A percentile compares a stretch with the other conserved stretches of the same genome.
phyloP scores from a whole-genome alignment of 2,113 vertebrate genomes.

The Eonycteris spelaea region DNA sequence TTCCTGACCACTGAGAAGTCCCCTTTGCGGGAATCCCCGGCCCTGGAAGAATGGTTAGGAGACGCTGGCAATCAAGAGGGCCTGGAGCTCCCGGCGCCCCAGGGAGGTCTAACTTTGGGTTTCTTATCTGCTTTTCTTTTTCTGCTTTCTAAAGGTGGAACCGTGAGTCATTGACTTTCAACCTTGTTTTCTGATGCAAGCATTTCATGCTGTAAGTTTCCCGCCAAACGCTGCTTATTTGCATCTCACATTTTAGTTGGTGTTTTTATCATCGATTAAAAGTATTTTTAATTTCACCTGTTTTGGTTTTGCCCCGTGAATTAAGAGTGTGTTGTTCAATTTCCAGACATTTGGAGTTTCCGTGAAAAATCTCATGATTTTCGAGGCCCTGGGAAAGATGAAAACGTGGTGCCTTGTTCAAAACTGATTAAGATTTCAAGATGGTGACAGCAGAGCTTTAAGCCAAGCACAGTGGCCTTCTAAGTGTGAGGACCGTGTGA shows the following conservation, averaged over 20 bases:
- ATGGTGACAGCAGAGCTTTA: too few relatives aligned
- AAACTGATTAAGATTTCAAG: too few relatives aligned
- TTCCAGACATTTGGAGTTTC: neutral
- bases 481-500: too few relatives aligned
- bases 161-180: accelerated
- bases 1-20: neutral
- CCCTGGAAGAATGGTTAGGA: neutral
- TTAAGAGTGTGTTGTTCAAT: neutral
- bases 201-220: neutral
- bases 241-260: too few relatives aligned
- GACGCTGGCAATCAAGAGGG: too few relatives aligned
- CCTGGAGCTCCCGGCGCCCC: neutral
- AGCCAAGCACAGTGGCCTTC: too few relatives aligned
- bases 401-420: neutral
- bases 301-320: neutral
- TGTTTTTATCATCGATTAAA: neutral
- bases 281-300: neutral
- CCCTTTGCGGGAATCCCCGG: neutral
- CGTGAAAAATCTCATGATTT: neutral
- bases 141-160: neutral
- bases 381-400: neutral
- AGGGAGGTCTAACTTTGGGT: neutral
- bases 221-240: accelerated
- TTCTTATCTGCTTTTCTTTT: neutral
- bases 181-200: accelerated